Base-by-base conservation (phyloP, 2,888 invertebrate species). In the Macropis europaea region DNA sequence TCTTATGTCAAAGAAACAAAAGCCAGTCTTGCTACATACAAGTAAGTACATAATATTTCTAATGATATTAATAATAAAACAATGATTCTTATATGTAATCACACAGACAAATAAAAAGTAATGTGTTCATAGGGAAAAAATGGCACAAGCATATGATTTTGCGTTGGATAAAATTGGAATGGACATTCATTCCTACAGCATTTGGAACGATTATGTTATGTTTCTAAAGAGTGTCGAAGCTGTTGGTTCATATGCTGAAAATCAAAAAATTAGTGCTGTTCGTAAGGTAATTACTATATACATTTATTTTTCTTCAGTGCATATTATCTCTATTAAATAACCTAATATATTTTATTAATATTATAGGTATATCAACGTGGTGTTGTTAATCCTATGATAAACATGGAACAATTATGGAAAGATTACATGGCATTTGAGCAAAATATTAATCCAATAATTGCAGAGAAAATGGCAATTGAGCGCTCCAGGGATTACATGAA, bases 81-180 rank as follows among this genome's bases (percentile, higher is more conserved):
- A 30, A 19, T 47, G 50, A 3, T 2, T 22, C 5, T 5, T 34
- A 15, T 3, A 50, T 19, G 11, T 26, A 42, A 57, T 9, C 36
- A 19, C 6, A 26, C 9, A 11, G 36, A 2, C 52, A n/a, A 57
- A 61, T 48, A 73, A 61, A 30, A 52, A 36, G 61, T 30, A 59
- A 72, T 68, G 63, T 26, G 77, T 89, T 88, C 89, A 17, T 88
- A 98, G 99, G 88, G 99, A 99, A 90, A 99, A 99, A 92, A 97
- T 99, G 96, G 99, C 99, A 0, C 98, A 99, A 90, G 99, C 99
- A 0, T 99, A 99, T 90, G 99, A 99, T 90, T 99, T 99, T 91
- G 99, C 99, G 0, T 91, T 99, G 76, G 99, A 99, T 76, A 99
- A 99, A 91, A 99, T 99, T 79, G 99, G 99, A 0, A 95, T 99